phyloP scores from a whole-genome alignment of 2,797 vertebrate species.

The Danionella dracula region DNA sequence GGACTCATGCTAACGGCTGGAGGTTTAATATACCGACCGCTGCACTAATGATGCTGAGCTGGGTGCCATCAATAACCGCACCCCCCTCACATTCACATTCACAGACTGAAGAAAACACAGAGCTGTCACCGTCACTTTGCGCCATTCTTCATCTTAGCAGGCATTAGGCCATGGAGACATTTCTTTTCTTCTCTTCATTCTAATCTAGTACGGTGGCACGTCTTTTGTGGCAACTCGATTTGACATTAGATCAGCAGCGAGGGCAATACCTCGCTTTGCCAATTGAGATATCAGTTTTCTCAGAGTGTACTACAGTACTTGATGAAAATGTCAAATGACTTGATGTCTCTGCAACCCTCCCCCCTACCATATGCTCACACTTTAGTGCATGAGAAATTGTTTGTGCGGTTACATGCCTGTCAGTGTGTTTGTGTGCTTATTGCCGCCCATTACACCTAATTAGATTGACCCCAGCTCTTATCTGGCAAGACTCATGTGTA shows the following conservation, averaged over 20 bases:
- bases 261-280: background rate
- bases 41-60: conserved; percentile 61
- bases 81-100: conserved; percentile 36
- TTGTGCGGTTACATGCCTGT: conserved; percentile 27
- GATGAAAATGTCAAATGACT: conserved; percentile 23
- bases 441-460: conserved; percentile 55
- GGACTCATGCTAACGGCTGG: background rate
- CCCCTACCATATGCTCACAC: conserved; percentile 60
- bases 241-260: conserved; percentile 1
- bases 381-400: conserved; percentile 33
- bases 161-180: background rate
- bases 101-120: conserved; percentile 6
- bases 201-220: background rate
- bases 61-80: conserved; percentile 63
- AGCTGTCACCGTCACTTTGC: conserved; percentile 33
- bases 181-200: conserved; percentile 13
- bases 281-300: conserved; percentile 35
- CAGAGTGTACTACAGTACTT: conserved; percentile 8
- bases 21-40: conserved; percentile 60
- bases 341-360: conserved; percentile 49
- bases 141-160: conserved; percentile 23
- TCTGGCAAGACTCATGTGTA: conserved; percentile 40
- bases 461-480: conserved; percentile 54
- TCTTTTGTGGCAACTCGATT: background rate
- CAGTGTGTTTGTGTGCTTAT: conserved; percentile 5